Percentiles rank a stretch among this genome's conserved stretches.
phyloP scores from a whole-genome alignment of 37 sponge, comb jelly and placozoan genomes.

The Chondrilla cf. caribensis region DNA sequence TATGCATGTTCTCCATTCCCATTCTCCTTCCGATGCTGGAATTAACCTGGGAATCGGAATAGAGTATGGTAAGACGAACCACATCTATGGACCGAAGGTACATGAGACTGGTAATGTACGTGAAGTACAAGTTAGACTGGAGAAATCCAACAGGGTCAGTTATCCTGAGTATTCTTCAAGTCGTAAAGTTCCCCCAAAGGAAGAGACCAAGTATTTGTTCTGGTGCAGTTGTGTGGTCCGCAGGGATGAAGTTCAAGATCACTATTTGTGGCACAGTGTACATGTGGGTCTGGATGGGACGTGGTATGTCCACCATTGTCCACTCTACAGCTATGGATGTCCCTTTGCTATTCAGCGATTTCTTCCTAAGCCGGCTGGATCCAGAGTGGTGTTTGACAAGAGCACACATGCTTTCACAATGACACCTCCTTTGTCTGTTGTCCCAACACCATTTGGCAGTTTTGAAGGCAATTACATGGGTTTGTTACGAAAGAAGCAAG shows the following conservation, averaged over 20 bases:
- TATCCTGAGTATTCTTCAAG: background rate
- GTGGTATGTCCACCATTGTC: slow-evolving; percentile 35
- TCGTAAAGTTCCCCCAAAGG: background rate
- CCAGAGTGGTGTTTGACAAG: slow-evolving; percentile 13
- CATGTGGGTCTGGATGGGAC: slow-evolving; percentile 31
- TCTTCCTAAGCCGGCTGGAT: slow-evolving; percentile 20
- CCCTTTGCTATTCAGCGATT: background rate
- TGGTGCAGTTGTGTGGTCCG: slow-evolving; percentile 44
- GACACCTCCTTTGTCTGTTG: too few relatives aligned
- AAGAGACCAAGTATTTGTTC: background rate
- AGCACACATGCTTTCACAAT: background rate
- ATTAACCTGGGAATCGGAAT: background rate
- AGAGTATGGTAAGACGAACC: background rate
- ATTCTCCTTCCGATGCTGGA: background rate
- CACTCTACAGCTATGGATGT: slow-evolving; percentile 47
- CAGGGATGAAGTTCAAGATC: slow-evolving; percentile 43
- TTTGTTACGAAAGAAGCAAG: slow-evolving; percentile 42
- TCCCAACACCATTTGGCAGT: background rate
- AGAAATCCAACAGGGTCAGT: background rate
- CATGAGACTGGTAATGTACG: background rate
- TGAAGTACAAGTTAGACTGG: background rate
- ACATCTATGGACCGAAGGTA: background rate
- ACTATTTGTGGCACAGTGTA: slow-evolving; percentile 33
- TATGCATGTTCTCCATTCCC: background rate
- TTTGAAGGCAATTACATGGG: slow-evolving; percentile 10